Percentiles rank a stretch among this genome's conserved stretches.
phyloP scores from a whole-genome alignment of 2,888 invertebrate genomes.

The Timandra comae region DNA sequence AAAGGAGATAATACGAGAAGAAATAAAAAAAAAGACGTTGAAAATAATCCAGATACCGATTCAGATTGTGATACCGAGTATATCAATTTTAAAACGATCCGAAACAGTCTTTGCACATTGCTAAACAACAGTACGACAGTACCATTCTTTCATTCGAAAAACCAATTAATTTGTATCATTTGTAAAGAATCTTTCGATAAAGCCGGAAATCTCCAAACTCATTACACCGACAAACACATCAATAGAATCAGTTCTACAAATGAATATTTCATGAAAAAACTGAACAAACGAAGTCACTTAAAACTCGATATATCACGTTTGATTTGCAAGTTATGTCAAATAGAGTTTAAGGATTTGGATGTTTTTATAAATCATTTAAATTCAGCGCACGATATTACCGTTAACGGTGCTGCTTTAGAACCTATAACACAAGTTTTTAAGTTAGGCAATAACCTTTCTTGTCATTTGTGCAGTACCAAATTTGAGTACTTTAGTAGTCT shows the following conservation, averaged over 20 bases:
- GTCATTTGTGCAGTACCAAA: slow-evolving; percentile 11
- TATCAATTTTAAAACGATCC: too few species aligned
- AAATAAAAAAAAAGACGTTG: slow-evolving; percentile 11
- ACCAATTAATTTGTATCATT: slow-evolving; percentile 36
- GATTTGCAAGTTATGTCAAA: slow-evolving; percentile 20
- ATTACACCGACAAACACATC: slow-evolving; percentile 7
- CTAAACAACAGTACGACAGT: slow-evolving; percentile 24
- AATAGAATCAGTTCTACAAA: not conserved
- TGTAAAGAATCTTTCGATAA: slow-evolving; percentile 28
- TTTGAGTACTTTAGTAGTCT: slow-evolving; percentile 14
- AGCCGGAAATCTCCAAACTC: slow-evolving; percentile 15
- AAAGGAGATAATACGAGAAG: slow-evolving; percentile 25
- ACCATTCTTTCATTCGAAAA: slow-evolving; percentile 39
- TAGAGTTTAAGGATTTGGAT: slow-evolving; percentile 19
- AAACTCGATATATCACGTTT: slow-evolving; percentile 27
- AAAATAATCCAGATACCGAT: not conserved
- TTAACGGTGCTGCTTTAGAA: not conserved
- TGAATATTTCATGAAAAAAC: slow-evolving; percentile 24
- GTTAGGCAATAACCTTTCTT: slow-evolving; percentile 13
- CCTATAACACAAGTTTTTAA: slow-evolving; percentile 11
- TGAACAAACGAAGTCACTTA: too few species aligned
- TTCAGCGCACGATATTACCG: slow-evolving; percentile 18
- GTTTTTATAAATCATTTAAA: slow-evolving; percentile 22
- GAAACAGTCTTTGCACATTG: not conserved
- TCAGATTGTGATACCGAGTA: not conserved